Conservation (phyloP, 1,140 invertebrate genomes). For the Cryptotermes secundus region DNA sequence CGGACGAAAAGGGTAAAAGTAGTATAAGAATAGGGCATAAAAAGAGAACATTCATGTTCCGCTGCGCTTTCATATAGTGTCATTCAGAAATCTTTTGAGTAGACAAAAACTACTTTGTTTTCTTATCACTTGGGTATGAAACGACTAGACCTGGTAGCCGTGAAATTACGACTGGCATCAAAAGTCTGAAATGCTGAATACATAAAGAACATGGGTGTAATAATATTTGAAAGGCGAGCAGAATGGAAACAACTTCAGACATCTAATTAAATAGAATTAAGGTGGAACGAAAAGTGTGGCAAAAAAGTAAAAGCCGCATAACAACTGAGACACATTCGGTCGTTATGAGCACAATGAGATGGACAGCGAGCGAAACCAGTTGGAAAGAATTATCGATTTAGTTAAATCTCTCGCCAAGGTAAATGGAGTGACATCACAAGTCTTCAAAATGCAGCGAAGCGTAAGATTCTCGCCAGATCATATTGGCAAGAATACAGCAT, state of each 20-base stretch:
- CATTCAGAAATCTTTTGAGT: too few relatives aligned
- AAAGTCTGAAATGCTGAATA: too few relatives aligned
- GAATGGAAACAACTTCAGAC: neutral
- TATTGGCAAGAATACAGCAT: neutral
- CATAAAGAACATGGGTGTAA: too few relatives aligned
- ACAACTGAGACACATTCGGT: neutral
- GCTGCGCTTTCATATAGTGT: too few relatives aligned
- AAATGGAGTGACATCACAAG: neutral
- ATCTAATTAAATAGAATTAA: slow-evolving; percentile 8
- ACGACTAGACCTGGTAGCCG: too few relatives aligned
- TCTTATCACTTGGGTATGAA: too few relatives aligned
- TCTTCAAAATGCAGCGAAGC: slow-evolving; percentile 5
- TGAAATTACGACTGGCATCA: too few relatives aligned
- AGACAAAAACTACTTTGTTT: too few relatives aligned
- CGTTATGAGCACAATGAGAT: neutral
- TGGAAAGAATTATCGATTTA: neutral
- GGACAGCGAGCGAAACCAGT: neutral
- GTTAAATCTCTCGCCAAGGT: slow-evolving; percentile 1
- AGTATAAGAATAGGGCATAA: too few relatives aligned
- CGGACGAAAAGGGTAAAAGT: too few relatives aligned
- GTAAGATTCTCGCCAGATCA: neutral
- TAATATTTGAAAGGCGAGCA: neutral
- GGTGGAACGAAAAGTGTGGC: neutral
- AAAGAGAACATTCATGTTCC: too few relatives aligned
- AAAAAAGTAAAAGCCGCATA: neutral